Conservation (phyloP, 2,113 vertebrate species). For the Sphaerodactylus townsendi region DNA sequence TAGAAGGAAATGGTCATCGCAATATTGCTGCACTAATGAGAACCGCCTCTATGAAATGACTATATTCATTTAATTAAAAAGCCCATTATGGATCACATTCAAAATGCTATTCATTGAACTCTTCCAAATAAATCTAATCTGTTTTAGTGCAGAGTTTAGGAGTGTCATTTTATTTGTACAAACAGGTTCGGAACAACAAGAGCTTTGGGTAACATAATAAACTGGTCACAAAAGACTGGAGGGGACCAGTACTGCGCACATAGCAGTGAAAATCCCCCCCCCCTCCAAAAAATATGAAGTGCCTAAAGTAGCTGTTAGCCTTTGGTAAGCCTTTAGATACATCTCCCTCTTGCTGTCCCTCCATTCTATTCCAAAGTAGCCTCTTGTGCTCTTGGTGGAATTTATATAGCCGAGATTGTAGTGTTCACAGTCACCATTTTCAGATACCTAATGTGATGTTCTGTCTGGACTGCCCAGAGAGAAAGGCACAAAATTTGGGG, state of each 20-base stretch:
- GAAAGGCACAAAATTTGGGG: too few relatives aligned
- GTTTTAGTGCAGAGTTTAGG: slow-evolving; percentile 60
- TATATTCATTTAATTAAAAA: slow-evolving; percentile 81
- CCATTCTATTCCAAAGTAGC: not conserved
- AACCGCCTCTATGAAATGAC: slow-evolving; percentile 73
- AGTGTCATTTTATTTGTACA: slow-evolving; percentile 56
- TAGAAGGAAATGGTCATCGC: slow-evolving; percentile 74
- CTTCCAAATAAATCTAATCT: slow-evolving; percentile 72
- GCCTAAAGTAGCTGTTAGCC: not conserved
- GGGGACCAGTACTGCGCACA: not conserved
- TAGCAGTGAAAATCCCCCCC: not conserved
- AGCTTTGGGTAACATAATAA: slow-evolving; percentile 37
- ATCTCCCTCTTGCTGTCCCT: fast-evolving
- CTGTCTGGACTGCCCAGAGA: too few relatives aligned
- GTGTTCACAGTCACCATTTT: not conserved
- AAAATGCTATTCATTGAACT: slow-evolving; percentile 69
- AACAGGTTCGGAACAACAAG: slow-evolving; percentile 62
- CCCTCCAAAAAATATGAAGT: not conserved
- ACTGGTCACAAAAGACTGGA: slow-evolving; percentile 1
- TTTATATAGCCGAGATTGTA: not conserved
- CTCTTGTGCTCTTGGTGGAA: not conserved
- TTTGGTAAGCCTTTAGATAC: not conserved
- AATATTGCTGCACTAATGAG: slow-evolving; percentile 69
- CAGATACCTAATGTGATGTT: too few relatives aligned
- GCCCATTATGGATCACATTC: slow-evolving; percentile 69